Evolutionary conservation across 2,797 vertebrate genomes (phyloP).

Genomic region (Hemitrygon akajei): DNA sequence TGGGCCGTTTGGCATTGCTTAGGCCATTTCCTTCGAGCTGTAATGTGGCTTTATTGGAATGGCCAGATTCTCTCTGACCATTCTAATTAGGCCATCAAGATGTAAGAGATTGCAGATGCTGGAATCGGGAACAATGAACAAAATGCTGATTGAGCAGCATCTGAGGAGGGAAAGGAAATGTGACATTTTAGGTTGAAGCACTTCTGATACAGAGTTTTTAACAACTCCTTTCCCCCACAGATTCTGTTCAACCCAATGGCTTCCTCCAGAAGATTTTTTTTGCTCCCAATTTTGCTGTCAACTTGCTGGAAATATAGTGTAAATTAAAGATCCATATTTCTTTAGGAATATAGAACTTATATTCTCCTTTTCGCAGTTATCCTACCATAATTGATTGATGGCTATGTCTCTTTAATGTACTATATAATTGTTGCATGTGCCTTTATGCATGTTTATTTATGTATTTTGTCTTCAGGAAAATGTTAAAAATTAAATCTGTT

Average conservation of each 20-base stretch:
- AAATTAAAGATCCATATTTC: neutral
- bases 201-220: no score
- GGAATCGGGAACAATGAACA: no score
- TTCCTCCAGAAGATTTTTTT: no score
- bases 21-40: neutral
- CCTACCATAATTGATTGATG: constrained; percentile 4
- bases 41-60: neutral
- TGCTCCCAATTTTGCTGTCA: neutral
- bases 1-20: neutral
- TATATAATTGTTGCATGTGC: constrained; percentile 10
- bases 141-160: no score
- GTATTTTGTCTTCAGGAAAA: constrained; percentile 33
- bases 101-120: no score
- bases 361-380: neutral
- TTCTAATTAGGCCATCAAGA: neutral
- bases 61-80: neutral
- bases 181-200: no score
- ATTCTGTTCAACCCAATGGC: no score
- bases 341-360: neutral
- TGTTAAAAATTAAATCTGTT: constrained; percentile 31
- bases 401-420: constrained; percentile 2
- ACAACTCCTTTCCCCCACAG: no score
- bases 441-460: constrained; percentile 28
- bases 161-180: no score
- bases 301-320: neutral